Base-by-base conservation (phyloP, 2,113 vertebrate species). In the Centropus unirufus region DNA sequence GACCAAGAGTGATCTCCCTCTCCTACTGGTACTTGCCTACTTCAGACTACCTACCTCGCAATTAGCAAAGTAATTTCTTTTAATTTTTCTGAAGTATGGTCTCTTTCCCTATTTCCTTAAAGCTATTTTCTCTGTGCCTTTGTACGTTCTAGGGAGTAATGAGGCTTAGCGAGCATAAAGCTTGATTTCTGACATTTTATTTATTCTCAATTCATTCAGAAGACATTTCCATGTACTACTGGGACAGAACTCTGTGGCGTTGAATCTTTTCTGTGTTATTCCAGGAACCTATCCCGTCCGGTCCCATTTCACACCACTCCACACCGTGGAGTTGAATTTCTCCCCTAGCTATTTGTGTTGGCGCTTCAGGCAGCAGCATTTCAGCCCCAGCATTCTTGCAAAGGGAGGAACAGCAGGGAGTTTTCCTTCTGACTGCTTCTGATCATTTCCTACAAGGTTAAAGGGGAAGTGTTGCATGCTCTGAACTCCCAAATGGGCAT, bases 341-440 rank as follows among this genome's bases (percentile, higher is more conserved):
- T 21, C 52, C 47, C 30, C 21, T 36, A 16, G 52, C 34, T 91
- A 19, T 91, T 93, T 94, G 26, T 89, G 34, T 94, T 90, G 76
- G 81, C 52, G 18, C 49, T 27, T 69, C 80, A 82, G 40, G 47
- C 69, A 94, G 34, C 12, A 83, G 30, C 17, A 87, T 89, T 89
- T 93, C 44, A 93, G 77, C 4, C 27, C 46, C 30, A 82, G 24
- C 57, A 82, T 87, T 91, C 73, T 87, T 95, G 89, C 74, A 69
- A 91, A 55, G 61, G 49, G 24, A 29, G 62, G 67, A 91, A 54
- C 93, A 92, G 78, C 74, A 67, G 87, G 87, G 70, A 86, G 29
- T 69, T 93, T 95, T 95, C 26, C 58, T 89, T 84, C 57, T 95
- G 81, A 87, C 54, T 93, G 57, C 74, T 76, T 87, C 89, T 89